Evolutionary conservation across 2,888 invertebrate species (phyloP).

Genomic region (Callimorpha dominula): DNA sequence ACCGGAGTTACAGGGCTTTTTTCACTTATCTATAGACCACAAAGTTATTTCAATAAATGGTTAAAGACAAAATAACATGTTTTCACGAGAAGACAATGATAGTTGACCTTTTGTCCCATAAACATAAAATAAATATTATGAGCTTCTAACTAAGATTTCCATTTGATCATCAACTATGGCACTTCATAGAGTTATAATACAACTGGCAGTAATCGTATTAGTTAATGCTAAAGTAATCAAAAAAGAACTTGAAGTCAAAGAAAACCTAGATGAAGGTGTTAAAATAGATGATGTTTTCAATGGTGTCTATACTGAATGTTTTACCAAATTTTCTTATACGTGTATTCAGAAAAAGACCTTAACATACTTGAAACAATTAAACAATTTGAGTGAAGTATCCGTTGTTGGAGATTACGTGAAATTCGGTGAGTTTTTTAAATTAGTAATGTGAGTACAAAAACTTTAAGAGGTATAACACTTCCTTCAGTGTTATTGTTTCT

Average conservation of each 20-base stretch:
- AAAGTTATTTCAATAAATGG: conserved; percentile 45
- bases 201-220: conserved; percentile 45
- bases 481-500: not conserved
- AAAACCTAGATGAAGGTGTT: conserved; percentile 33
- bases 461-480: too few species aligned
- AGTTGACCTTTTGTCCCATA: conserved; percentile 75
- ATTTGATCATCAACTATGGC: conserved; percentile 70
- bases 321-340: conserved; percentile 84
- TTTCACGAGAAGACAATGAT: conserved; percentile 69
- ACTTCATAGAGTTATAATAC: conserved; percentile 53
- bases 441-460: not conserved
- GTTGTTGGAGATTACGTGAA: conserved; percentile 86
- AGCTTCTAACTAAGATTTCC: conserved; percentile 57
- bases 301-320: conserved; percentile 85
- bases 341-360: conserved; percentile 87
- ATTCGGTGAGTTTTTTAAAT: conserved; percentile 76
- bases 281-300: conserved; percentile 74
- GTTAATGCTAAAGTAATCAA: conserved; percentile 52
- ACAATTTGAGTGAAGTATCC: conserved; percentile 83
- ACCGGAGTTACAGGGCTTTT: conserved; percentile 23
- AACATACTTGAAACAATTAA: conserved; percentile 85
- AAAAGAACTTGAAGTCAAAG: conserved; percentile 32
- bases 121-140: conserved; percentile 79
- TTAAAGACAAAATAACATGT: conserved; percentile 63
- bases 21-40: conserved; percentile 51